A percentile compares a stretch with the other conserved stretches of the same genome.
Conservation (phyloP, 2,888 invertebrate genomes). For the Caenorhabditis zanzibari region DNA sequence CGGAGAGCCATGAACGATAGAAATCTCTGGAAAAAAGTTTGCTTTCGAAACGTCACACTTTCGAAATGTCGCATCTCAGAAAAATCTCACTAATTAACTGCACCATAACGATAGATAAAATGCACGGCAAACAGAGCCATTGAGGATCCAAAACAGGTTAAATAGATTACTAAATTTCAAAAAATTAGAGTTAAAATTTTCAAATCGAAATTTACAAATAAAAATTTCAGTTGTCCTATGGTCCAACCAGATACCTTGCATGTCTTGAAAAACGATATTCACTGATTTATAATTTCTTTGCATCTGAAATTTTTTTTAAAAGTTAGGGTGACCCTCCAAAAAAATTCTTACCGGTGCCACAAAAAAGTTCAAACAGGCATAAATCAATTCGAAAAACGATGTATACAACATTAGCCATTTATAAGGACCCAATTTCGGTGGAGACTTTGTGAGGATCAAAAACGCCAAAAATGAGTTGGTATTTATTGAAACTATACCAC, state of each 20-base stretch:
- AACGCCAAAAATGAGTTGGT: background rate
- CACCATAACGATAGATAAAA: slow-evolving; percentile 30
- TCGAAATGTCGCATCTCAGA: background rate
- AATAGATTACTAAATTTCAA: slow-evolving; percentile 12
- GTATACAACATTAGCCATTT: slow-evolving; percentile 16
- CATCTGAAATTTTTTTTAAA: background rate
- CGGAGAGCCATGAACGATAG: background rate
- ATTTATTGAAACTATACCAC: background rate
- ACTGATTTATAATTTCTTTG: background rate
- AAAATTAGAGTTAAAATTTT: background rate
- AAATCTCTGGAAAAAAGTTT: background rate
- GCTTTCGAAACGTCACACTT: background rate
- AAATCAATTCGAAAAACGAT: background rate
- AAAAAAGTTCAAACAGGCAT: background rate
- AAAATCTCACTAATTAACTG: slow-evolving; percentile 10
- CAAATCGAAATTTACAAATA: background rate
- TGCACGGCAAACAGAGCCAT: slow-evolving; percentile 28
- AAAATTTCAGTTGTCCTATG: background rate
- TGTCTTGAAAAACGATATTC: slow-evolving; percentile 2
- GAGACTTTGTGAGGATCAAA: slow-evolving; percentile 2
- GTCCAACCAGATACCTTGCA: background rate
- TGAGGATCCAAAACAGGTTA: slow-evolving; percentile 17
- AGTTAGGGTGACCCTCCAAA: no score
- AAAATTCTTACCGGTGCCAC: background rate
- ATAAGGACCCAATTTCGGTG: background rate